Percentiles rank a stretch among this genome's conserved stretches.
Evolutionary conservation across 1,140 invertebrate species (phyloP).

Genomic region (Episyrphus balteatus): DNA sequence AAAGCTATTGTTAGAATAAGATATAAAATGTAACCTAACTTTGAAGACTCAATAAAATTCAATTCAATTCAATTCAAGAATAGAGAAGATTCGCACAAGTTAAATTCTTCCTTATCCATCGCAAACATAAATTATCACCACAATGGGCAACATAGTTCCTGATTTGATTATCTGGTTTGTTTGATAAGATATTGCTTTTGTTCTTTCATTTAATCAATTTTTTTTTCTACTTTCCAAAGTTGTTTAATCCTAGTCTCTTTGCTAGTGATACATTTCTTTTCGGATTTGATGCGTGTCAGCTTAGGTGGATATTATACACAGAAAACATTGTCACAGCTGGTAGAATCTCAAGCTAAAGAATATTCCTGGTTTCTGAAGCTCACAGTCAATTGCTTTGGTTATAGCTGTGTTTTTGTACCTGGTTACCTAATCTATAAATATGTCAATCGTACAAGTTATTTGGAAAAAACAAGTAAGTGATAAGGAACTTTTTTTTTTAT

Average conservation of each 20-base stretch:
- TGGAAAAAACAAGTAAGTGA: slow-evolving; percentile 63
- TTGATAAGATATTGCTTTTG: neutral
- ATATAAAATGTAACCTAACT: too few relatives aligned
- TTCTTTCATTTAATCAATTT: neutral
- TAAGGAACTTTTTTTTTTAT: too few relatives aligned
- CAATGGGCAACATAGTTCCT: slow-evolving; percentile 20
- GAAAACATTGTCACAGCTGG: slow-evolving; percentile 28
- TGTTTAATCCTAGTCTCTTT: slow-evolving; percentile 24
- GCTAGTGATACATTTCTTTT: slow-evolving; percentile 30
- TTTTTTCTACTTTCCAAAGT: neutral
- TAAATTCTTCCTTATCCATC: too few relatives aligned
- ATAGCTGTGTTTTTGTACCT: slow-evolving; percentile 77
- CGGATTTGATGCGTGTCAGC: slow-evolving; percentile 21
- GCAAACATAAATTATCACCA: slow-evolving; percentile 4
- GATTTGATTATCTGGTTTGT: slow-evolving; percentile 29
- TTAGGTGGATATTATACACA: slow-evolving; percentile 21
- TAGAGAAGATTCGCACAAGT: too few relatives aligned
- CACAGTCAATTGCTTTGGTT: slow-evolving; percentile 74
- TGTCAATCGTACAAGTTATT: slow-evolving; percentile 65
- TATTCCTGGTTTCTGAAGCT: slow-evolving; percentile 69
- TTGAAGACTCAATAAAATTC: too few relatives aligned
- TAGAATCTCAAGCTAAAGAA: slow-evolving; percentile 31
- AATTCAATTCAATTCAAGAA: too few relatives aligned
- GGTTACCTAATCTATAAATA: slow-evolving; percentile 77
- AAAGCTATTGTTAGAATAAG: too few relatives aligned